These are phyloP conservation scores for Drosophila burlai DNA, from an alignment of 1,140 invertebrate genomes.

Conservation along the genomic window DNA sequence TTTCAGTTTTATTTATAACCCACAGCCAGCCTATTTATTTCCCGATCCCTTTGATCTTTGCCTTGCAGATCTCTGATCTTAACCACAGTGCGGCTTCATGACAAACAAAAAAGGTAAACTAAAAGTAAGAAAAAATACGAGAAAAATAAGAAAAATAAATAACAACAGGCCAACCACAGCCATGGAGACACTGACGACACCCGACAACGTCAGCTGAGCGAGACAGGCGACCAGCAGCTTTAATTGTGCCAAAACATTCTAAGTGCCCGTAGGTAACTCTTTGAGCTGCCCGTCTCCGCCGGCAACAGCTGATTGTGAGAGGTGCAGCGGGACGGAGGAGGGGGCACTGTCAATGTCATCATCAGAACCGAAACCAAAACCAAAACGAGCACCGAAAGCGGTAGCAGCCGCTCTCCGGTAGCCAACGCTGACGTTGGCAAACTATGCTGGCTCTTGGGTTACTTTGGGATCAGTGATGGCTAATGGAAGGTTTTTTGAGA, in stretches of 20 bases:
- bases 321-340: background rate
- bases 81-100: conserved; percentile 33
- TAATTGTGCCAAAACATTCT: conserved; percentile 79
- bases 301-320: conserved; percentile 49
- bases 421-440: conserved; percentile 68
- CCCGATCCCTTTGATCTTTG: conserved; percentile 13
- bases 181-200: conserved; percentile 42
- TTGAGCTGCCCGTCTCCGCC: conserved; percentile 50
- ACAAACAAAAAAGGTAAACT: background rate
- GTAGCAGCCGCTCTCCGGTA: conserved; percentile 36
- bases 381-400: conserved; percentile 39
- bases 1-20: background rate
- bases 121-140: conserved; percentile 2
- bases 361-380: conserved; percentile 39
- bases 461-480: conserved; percentile 21
- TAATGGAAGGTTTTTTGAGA: conserved; percentile 7
- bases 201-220: conserved; percentile 68
- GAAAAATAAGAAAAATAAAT: conserved; percentile 23
- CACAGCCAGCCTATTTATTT: background rate
- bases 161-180: conserved; percentile 37
- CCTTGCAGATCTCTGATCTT: background rate
- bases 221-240: conserved; percentile 63
- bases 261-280: conserved; percentile 70
- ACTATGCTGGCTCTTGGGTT: conserved; percentile 68
- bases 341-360: conserved; percentile 56